A percentile compares a stretch with the other conserved stretches of the same genome.
These are phyloP conservation scores for Drosophila arizonae DNA, from an alignment of 1,140 invertebrate genomes.

Conservation along the genomic window DNA sequence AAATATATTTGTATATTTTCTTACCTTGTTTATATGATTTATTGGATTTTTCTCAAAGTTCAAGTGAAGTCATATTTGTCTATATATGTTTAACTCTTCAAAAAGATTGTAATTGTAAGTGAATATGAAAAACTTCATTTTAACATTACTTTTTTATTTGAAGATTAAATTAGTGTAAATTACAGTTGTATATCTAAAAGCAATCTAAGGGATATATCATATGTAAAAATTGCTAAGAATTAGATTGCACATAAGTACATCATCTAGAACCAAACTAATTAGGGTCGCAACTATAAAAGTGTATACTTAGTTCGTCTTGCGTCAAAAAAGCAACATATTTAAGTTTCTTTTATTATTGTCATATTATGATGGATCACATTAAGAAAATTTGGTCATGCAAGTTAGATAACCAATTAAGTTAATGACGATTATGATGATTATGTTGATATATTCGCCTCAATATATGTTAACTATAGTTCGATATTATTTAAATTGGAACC, in stretches of 20 bases:
- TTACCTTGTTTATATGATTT: background rate
- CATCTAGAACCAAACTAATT: background rate
- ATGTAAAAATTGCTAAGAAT: no score
- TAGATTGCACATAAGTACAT: background rate
- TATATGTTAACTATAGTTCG: constrained; percentile 59
- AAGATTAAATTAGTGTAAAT: no score
- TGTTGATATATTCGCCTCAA: background rate
- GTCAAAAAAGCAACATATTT: background rate
- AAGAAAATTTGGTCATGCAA: constrained; percentile 37
- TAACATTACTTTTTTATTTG: background rate
- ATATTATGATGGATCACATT: constrained; percentile 51
- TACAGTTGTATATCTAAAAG: no score
- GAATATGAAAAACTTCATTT: background rate
- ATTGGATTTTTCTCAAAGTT: no score
- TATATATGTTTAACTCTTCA: background rate
- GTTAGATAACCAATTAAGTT: constrained; percentile 34
- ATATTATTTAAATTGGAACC: constrained; percentile 89
- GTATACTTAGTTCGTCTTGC: constrained; percentile 8
- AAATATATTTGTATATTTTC: background rate
- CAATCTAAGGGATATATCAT: no score
- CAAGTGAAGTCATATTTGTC: no score
- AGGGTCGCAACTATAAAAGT: constrained; percentile 7
- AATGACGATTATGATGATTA: constrained; percentile 25
- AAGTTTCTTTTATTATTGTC: constrained; percentile 27
- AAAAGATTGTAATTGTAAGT: no score